Evolutionary conservation across 1,140 invertebrate species (phyloP).

Genomic region (Parapsyche elsis): DNA sequence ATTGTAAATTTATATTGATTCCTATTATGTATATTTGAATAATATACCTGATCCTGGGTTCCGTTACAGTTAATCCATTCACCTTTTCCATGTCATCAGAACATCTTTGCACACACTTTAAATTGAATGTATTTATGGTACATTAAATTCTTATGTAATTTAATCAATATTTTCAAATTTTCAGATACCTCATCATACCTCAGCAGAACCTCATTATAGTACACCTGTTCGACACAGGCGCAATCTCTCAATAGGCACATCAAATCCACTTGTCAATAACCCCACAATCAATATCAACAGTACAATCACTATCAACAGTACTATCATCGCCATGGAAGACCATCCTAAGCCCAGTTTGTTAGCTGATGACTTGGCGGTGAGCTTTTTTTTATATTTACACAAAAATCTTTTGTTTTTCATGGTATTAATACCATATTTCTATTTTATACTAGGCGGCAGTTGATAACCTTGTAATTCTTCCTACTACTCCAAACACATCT

Average conservation of each 20-base stretch:
- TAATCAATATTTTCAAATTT: conserved; percentile 27
- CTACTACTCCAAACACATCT: conserved; percentile 68
- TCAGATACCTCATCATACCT: conserved; percentile 63
- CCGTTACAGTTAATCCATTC: too few relatives aligned
- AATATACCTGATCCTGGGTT: too few relatives aligned
- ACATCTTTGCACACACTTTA: too few relatives aligned
- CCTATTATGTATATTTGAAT: too few relatives aligned
- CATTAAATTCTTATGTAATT: too few relatives aligned
- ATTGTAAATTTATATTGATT: neutral
- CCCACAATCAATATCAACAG: conserved; percentile 51
- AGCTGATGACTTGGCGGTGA: conserved; percentile 66
- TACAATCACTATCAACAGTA: conserved; percentile 58
- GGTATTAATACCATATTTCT: conserved; percentile 6
- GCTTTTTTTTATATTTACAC: conserved; percentile 36
- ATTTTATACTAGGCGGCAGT: conserved; percentile 63
- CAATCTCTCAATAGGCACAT: conserved; percentile 70
- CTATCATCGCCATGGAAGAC: conserved; percentile 66
- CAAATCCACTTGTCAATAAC: conserved; percentile 62
- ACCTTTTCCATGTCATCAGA: too few relatives aligned
- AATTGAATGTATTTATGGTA: too few relatives aligned
- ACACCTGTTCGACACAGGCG: conserved; percentile 68
- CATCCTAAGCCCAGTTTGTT: conserved; percentile 64
- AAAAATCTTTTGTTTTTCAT: neutral
- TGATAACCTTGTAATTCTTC: conserved; percentile 66
- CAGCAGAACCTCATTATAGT: conserved; percentile 65